phyloP scores from a whole-genome alignment of 2,888 invertebrate genomes.

The Himalopsyche anomala region DNA sequence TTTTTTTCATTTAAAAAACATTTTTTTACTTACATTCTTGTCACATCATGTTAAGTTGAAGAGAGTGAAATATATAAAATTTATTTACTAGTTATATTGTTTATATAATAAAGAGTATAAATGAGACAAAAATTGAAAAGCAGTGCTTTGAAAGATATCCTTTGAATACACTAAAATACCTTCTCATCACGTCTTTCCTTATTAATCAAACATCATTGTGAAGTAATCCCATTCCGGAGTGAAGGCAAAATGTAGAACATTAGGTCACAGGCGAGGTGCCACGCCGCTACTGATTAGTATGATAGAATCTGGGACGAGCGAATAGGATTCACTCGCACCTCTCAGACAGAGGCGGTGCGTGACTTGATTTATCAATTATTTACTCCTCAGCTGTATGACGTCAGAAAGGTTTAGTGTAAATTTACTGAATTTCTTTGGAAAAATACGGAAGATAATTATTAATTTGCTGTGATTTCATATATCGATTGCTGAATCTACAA shows the following conservation, averaged over 20 bases:
- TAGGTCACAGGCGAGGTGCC: constrained; percentile 40
- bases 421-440: constrained; percentile 7
- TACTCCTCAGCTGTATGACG: constrained; percentile 16
- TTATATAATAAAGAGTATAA: too few relatives aligned
- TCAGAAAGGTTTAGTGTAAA: constrained; percentile 10
- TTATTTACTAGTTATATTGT: too few relatives aligned
- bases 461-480: too few relatives aligned
- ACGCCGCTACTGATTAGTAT: constrained; percentile 51
- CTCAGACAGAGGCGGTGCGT: constrained; percentile 42
- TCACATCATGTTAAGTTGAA: too few relatives aligned
- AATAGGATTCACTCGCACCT: constrained; percentile 38
- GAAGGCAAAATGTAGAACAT: constrained; percentile 31
- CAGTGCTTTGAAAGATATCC: too few relatives aligned
- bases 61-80: too few relatives aligned
- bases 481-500: too few relatives aligned
- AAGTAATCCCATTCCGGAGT: constrained; percentile 22
- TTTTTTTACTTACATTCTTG: too few relatives aligned
- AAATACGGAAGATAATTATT: background rate
- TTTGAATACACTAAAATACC: background rate
- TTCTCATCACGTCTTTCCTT: background rate
- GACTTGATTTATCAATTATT: constrained; percentile 43
- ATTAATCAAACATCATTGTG: constrained; percentile 37
- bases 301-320: constrained; percentile 51
- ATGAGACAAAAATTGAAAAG: too few relatives aligned
- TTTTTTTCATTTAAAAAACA: too few relatives aligned